phyloP scores from a whole-genome alignment of 2,113 vertebrate species.

The Sula dactylatra region DNA sequence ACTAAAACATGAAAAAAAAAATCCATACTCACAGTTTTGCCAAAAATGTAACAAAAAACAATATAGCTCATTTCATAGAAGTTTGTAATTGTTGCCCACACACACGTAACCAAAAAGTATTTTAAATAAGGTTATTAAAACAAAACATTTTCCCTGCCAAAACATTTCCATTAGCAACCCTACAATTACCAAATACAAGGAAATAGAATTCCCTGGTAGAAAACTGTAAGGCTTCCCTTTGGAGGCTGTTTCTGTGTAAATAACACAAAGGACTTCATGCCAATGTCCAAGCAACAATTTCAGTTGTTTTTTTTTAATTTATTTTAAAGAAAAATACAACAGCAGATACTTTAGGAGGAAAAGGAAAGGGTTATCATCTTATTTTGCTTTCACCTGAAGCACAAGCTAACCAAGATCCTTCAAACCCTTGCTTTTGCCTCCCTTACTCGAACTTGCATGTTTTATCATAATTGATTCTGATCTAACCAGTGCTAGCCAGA shows the following conservation, averaged over 20 bases:
- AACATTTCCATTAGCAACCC: background rate
- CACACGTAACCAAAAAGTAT: background rate
- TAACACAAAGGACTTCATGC: background rate
- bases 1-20: background rate
- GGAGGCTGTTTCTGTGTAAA: background rate
- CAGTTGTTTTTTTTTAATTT: background rate
- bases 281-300: conserved; percentile 2
- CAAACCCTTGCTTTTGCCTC: background rate
- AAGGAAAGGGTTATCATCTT: background rate
- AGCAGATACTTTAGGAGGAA: background rate
- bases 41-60: background rate
- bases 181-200: background rate
- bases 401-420: background rate
- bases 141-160: background rate
- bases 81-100: background rate
- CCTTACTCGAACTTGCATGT: background rate
- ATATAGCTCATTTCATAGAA: background rate
- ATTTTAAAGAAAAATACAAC: background rate
- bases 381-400: background rate
- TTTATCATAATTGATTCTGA: background rate
- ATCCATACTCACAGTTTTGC: background rate
- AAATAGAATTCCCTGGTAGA: background rate
- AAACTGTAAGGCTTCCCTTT: conserved; percentile 11
- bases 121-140: conserved; percentile 5
- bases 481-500: rapidly evolving